Base-by-base conservation (phyloP, 2,888 invertebrate species). In the Cheiracanthium punctorium region DNA sequence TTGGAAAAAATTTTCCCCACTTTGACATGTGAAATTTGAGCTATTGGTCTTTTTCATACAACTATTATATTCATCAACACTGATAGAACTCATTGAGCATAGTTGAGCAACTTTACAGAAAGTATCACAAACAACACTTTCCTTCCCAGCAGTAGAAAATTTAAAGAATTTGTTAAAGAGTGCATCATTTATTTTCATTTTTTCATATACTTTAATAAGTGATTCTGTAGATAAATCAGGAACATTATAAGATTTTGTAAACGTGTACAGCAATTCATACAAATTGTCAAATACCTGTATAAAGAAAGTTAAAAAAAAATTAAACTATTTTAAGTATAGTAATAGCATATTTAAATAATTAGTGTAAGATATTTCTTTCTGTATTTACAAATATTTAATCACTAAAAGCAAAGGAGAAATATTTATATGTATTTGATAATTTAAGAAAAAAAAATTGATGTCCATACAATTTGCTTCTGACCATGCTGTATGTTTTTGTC, bases 141-240 rank as follows among this genome's bases (percentile, higher is more conserved):
- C 41, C 48, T 86, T 69, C 10, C 64, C 80, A 43, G 75, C 85
- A 70, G 80, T 80, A 12, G 75, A 43, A 37, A 75, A 64, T n/a
- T 69, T 64, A 71, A 70, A 86, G 52, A 80, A 86, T n/a, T n/a
- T n/a, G 12, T 80, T 7, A 65, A 64, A 86, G 5, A 71, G 10
- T 14, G 43, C 43, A 2, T 28, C 17, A 14, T 73, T 52, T 32
- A n/a, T 43, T 32, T 75, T 80, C 14, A 86, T 12, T 0, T 64
- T 75, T 48, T 80, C 75, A 71, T 80, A 86, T 7, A 86, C 64
- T 41, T 69, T 32, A 24, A 75, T 64, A 10, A 86, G 58, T 20
- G 85, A 80, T 33, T 70, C 30, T 14, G 85, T 86, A 28, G 80
- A 80, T 32, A 86, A 17, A 70, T 86, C 80, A 17, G 74, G 67